phyloP scores from a whole-genome alignment of 2,113 vertebrate genomes.

The Trogon melanurus region DNA sequence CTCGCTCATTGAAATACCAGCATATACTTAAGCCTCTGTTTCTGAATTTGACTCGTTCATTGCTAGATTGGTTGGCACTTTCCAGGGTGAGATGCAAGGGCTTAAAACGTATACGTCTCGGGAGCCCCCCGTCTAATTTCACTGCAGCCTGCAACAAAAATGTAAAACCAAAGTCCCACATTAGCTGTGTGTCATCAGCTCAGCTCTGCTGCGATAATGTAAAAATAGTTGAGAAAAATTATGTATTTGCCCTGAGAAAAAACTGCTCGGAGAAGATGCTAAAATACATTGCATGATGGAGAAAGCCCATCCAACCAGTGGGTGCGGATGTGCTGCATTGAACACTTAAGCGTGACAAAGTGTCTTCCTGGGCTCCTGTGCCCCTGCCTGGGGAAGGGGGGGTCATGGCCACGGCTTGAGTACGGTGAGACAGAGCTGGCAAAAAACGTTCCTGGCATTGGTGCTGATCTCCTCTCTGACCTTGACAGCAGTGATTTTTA shows the following conservation, averaged over 20 bases:
- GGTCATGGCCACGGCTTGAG: fast-evolving
- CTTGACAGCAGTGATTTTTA: background rate
- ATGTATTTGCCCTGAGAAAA: background rate
- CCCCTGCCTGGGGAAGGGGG: background rate
- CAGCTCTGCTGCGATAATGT: background rate
- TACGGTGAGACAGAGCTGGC: background rate
- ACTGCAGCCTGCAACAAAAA: background rate
- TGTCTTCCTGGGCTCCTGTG: background rate
- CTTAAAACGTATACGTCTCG: background rate
- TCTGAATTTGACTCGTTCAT: background rate
- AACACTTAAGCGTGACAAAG: background rate
- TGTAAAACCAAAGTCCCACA: background rate
- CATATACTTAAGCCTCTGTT: background rate
- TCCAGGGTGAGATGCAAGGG: background rate
- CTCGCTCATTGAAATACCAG: background rate
- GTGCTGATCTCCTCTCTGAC: background rate
- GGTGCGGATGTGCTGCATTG: background rate
- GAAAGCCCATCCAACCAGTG: background rate
- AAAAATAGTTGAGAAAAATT: background rate
- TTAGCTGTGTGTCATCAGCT: background rate
- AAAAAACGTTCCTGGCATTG: background rate
- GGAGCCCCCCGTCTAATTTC: background rate
- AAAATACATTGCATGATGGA: background rate
- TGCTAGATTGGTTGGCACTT: background rate
- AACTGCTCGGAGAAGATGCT: background rate